Base-by-base conservation (phyloP, 2,113 vertebrate species). In the Rana temporaria region DNA sequence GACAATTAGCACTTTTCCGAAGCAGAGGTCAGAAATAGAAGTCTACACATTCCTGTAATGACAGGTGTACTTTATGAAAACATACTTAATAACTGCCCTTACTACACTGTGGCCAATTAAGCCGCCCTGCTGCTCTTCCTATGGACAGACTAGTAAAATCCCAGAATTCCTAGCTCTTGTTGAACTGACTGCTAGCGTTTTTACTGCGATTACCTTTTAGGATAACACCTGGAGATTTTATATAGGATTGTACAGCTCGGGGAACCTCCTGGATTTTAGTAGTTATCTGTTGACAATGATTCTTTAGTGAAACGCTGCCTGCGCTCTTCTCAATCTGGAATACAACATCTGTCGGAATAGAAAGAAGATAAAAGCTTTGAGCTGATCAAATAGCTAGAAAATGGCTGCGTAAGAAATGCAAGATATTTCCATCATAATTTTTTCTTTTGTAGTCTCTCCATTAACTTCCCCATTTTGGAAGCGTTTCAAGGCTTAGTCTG, bases 341-440 rank as follows among this genome's bases (percentile, higher is more conserved):
- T 22, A 71, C 53, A 79, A 68, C 78, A 79, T 69, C 78, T 79
- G 78, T 57, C 34, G 8, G 20, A 59, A 24, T 42, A 69, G 66
- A 24, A 17, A 6, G 32, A 56, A 20, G 63, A 56, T 26, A 20
- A 79, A 16, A 19, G n/a, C 14, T 78, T 79, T n/a, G 15, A 16
- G 30, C 52, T 38, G 15, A 79, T 78, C 30, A 78, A 78, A 78
- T 60, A 60, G 9, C 15, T 32, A 59, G 18, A 57, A 67, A 67
- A 22, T 34, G 42, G 24, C 19, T 4, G 65, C 19, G 20, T n/a
- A 53, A 30, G 24, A 52, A 77, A 48, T 22, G 57, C 57, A 24
- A 22, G 34, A 20, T 67, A 63, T 64, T 65, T 66, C 48, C 56
- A 63, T 52, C 32, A 64, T 8, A 15, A 32, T 52, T 38, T 63